Percentiles rank a stretch among this genome's conserved stretches.
phyloP scores from a whole-genome alignment of 2,113 vertebrate genomes.

The Caretta caretta region DNA sequence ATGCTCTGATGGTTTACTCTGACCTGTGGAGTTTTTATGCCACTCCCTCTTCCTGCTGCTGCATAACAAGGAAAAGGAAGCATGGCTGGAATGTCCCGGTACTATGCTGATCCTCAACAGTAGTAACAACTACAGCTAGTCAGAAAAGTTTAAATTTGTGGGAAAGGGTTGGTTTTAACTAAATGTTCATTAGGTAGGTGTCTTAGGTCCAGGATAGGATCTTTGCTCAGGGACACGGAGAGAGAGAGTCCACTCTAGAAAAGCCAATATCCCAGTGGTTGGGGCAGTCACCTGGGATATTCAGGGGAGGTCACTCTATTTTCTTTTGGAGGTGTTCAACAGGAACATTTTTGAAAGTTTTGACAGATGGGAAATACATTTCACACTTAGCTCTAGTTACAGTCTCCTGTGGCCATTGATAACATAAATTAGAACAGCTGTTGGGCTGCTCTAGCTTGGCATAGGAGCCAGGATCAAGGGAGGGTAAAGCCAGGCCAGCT shows the following conservation, averaged over 20 bases:
- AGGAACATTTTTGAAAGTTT: neutral
- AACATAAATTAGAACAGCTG: slow-evolving; percentile 12
- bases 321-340: neutral
- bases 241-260: neutral
- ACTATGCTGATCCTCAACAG: neutral
- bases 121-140: neutral
- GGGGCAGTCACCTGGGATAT: neutral
- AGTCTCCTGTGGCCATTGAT: neutral
- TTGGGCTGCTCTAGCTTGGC: slow-evolving; percentile 32
- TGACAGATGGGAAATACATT: neutral
- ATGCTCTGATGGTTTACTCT: neutral
- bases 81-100: fast-evolving
- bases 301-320: neutral
- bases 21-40: neutral
- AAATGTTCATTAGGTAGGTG: neutral
- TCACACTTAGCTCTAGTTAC: neutral
- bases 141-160: neutral
- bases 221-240: neutral
- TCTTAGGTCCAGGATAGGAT: neutral
- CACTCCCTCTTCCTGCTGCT: neutral
- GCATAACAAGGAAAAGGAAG: neutral
- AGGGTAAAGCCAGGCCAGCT: neutral
- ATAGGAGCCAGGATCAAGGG: slow-evolving; percentile 22
- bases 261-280: neutral
- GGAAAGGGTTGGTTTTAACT: neutral